Conservation (phyloP, 2,113 vertebrate species). For the Guaruba guarouba region DNA sequence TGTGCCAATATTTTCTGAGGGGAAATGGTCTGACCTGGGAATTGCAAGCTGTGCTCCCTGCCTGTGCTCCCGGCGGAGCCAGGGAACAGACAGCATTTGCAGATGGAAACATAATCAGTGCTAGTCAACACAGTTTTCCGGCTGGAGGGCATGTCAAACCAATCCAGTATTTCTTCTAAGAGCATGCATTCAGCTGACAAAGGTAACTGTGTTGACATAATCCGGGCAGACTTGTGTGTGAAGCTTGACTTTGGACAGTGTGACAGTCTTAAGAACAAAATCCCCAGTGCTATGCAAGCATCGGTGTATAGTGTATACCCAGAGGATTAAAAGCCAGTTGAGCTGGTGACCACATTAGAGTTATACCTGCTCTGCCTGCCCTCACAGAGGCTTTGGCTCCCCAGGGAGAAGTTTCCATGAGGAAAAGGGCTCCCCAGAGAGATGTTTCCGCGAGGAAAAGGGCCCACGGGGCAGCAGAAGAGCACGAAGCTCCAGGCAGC, state of each 20-base stretch:
- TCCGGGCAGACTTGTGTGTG: not conserved
- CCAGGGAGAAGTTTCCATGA: fast-evolving
- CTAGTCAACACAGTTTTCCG: not conserved
- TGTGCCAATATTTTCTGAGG: not conserved
- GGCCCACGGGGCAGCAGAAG: not conserved
- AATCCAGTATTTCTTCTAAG: not conserved
- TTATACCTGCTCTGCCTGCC: not conserved
- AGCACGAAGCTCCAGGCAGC: not conserved
- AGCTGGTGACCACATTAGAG: not conserved
- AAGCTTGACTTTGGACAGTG: not conserved
- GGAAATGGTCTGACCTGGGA: not conserved
- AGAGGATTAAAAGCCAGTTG: not conserved
- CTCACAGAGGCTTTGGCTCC: not conserved
- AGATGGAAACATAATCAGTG: not conserved
- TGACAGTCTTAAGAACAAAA: not conserved
- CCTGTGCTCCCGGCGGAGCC: not conserved
- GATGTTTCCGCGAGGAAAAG: not conserved
- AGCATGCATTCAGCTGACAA: conserved; percentile 28
- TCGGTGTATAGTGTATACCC: fast-evolving
- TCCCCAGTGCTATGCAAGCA: not conserved
- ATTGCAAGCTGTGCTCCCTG: not conserved
- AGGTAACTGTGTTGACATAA: conserved; percentile 23
- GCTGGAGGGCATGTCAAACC: conserved; percentile 2
- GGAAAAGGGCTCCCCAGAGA: not conserved
- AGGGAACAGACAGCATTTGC: not conserved